A percentile compares a stretch with the other conserved stretches of the same genome.
Evolutionary conservation across 2,113 vertebrate species (phyloP).

Genomic region (Microcebus jonahi): DNA sequence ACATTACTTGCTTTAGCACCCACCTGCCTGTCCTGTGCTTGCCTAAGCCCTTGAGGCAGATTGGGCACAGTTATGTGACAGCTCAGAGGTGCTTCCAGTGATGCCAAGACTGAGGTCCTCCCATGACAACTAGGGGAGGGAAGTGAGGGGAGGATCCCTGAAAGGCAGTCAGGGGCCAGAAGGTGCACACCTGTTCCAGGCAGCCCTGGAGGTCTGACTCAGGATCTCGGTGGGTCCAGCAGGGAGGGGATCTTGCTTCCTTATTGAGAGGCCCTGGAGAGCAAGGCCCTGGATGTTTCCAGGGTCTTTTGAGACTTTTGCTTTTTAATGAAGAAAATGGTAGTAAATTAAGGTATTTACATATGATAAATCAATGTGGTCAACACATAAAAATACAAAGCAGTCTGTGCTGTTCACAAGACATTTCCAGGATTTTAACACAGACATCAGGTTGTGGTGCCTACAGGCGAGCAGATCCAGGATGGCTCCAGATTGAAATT

Average conservation of each 20-base stretch:
- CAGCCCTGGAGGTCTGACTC: neutral
- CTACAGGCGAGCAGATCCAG: neutral
- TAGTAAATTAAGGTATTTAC: constrained; percentile 9
- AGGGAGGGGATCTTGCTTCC: neutral
- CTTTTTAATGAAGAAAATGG: neutral
- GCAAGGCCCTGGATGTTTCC: neutral
- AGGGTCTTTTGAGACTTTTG: neutral
- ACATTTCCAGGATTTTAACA: constrained; percentile 18
- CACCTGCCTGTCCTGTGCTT: neutral
- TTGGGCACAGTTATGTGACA: neutral
- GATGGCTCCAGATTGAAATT: neutral
- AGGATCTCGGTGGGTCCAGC: neutral
- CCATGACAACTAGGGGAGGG: neutral
- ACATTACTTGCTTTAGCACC: neutral
- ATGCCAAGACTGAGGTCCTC: neutral
- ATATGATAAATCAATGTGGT: neutral
- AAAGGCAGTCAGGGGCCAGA: neutral
- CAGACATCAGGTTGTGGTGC: neutral
- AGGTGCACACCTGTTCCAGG: neutral
- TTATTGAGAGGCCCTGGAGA: neutral
- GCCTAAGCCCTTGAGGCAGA: neutral
- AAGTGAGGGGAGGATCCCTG: neutral
- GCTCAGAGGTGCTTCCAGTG: neutral
- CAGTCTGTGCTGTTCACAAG: neutral
- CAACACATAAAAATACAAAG: neutral